Evolutionary conservation across 2,797 vertebrate genomes (phyloP).

Genomic region (Euthynnus affinis): DNA sequence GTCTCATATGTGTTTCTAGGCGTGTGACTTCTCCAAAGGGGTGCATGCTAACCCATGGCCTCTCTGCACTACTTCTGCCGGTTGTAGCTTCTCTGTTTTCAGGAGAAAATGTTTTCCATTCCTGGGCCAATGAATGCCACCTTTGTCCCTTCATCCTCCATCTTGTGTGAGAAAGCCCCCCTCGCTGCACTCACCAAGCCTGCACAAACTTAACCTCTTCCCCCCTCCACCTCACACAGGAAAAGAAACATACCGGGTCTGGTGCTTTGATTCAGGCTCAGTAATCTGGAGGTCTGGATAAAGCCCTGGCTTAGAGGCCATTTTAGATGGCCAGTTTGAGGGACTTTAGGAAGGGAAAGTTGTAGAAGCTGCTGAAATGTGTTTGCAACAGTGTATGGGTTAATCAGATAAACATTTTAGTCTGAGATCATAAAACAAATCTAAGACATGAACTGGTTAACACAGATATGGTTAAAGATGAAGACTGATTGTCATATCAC

Average conservation of each 20-base stretch:
- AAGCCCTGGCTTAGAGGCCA: conserved; percentile 56
- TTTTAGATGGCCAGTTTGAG: conserved; percentile 46
- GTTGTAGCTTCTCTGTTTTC: conserved; percentile 85
- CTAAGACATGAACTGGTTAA: background rate
- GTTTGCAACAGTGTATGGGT: conserved; percentile 11
- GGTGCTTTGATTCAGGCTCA: conserved; percentile 80
- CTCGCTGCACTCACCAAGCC: conserved; percentile 76
- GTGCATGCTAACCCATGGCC: conserved; percentile 73
- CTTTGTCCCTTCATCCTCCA: conserved; percentile 88
- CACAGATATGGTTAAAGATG: conserved; percentile 5
- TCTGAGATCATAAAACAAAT: conserved; percentile 21
- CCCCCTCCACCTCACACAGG: conserved; percentile 82
- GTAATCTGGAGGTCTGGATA: conserved; percentile 72
- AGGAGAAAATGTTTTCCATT: conserved; percentile 90
- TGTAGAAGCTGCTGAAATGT: conserved; percentile 36
- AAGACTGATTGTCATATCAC: background rate
- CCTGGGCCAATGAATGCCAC: conserved; percentile 90
- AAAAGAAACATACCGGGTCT: conserved; percentile 80
- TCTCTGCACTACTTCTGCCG: conserved; percentile 71
- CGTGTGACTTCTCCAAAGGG: conserved; percentile 58
- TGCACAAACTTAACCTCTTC: conserved; percentile 86
- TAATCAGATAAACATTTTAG: background rate
- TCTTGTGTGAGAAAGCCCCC: conserved; percentile 87
- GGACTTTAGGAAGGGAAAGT: conserved; percentile 26
- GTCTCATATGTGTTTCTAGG: conserved; percentile 40